A percentile compares a stretch with the other conserved stretches of the same genome.
phyloP scores from a whole-genome alignment of 2,113 vertebrate genomes.

The Corydoras maculifer region DNA sequence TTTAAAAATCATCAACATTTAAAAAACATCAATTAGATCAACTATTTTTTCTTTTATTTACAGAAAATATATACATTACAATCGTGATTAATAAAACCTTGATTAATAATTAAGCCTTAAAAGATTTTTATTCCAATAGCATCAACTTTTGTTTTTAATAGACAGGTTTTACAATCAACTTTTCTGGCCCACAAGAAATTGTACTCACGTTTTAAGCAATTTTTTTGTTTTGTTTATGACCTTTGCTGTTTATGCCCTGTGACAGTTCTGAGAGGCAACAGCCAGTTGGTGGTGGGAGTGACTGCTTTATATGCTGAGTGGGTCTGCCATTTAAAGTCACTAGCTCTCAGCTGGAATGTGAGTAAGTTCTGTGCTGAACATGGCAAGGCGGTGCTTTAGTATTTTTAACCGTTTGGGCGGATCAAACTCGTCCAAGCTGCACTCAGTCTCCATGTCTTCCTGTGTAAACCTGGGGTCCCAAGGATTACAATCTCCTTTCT shows the following conservation, averaged over 20 bases:
- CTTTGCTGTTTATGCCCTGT: not conserved
- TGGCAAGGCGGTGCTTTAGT: conserved; percentile 63
- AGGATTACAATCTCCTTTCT: conserved; percentile 41
- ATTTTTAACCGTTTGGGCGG: conserved; percentile 73
- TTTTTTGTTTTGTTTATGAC: not conserved
- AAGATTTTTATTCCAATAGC: not conserved
- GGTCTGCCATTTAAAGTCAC: conserved; percentile 69
- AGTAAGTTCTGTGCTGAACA: conserved; percentile 54
- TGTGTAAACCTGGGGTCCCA: conserved; percentile 43
- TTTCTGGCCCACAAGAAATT: too few relatives aligned
- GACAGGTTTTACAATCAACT: too few relatives aligned
- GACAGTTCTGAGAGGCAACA: conserved; percentile 42
- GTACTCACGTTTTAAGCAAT: not conserved
- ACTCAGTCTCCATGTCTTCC: conserved; percentile 34
- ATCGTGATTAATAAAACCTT: too few relatives aligned
- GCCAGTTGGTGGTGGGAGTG: conserved; percentile 28
- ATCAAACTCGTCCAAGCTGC: conserved; percentile 53
- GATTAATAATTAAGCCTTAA: too few relatives aligned
- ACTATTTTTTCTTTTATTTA: too few relatives aligned
- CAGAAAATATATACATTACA: too few relatives aligned
- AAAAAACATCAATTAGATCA: too few relatives aligned
- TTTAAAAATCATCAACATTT: too few relatives aligned
- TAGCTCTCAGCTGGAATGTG: conserved; percentile 63
- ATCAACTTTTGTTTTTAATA: not conserved
- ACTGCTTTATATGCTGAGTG: conserved; percentile 41